These are phyloP conservation scores for Cynodonichthys magdalenae DNA, from an alignment of 2,797 vertebrate species.

Conservation along the genomic window DNA sequence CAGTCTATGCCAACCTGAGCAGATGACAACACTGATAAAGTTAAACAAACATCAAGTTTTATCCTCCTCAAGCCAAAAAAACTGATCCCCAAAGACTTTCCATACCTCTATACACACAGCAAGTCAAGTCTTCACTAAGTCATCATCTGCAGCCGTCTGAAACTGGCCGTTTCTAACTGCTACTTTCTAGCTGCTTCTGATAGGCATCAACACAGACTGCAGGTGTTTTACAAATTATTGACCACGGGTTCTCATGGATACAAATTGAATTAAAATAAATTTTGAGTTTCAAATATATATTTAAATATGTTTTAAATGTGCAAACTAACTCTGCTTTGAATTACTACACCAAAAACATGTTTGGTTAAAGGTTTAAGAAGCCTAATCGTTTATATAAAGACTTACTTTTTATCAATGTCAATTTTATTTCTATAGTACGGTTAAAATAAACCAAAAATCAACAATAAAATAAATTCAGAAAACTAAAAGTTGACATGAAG, in stretches of 20 bases:
- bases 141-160: slow-evolving; percentile 2
- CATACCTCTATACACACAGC: slow-evolving; percentile 13
- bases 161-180: slow-evolving; percentile 9
- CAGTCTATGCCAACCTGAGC: slow-evolving; percentile 53
- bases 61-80: slow-evolving; percentile 48
- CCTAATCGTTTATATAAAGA: too few species aligned
- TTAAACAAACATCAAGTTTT: slow-evolving; percentile 73
- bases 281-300: not conserved
- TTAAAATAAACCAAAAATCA: too few species aligned
- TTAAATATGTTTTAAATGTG: not conserved
- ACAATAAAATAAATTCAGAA: not conserved
- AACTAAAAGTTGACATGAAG: not conserved
- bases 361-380: too few species aligned
- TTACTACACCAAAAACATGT: too few species aligned
- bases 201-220: slow-evolving; percentile 43
- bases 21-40: slow-evolving; percentile 80
- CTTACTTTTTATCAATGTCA: too few species aligned
- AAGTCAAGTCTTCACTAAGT: slow-evolving; percentile 1
- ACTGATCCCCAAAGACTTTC: slow-evolving; percentile 13
- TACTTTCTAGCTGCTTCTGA: slow-evolving; percentile 35
- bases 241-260: slow-evolving; percentile 29
- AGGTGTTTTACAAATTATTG: slow-evolving; percentile 36
- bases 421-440: too few species aligned
- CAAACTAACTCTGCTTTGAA: too few species aligned
- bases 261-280: not conserved